These are phyloP conservation scores for Leptarthrus brevirostris DNA, from an alignment of 2,888 invertebrate species.

Conservation along the genomic window DNA sequence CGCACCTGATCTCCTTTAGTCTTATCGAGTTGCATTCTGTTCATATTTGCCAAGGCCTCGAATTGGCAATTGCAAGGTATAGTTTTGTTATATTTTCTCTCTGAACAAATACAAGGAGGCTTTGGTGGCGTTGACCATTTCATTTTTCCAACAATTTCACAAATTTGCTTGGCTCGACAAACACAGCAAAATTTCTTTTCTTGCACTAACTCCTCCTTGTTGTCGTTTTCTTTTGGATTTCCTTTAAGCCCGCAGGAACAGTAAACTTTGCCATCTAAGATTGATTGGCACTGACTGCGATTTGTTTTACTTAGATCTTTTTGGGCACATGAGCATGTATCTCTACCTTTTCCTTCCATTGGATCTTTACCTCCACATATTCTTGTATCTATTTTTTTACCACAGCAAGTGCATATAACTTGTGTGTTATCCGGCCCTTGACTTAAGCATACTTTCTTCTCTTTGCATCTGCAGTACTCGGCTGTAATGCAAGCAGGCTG, in stretches of 20 bases:
- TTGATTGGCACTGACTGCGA: not conserved
- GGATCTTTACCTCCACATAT: not conserved
- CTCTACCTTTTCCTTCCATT: not conserved
- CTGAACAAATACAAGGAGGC: constrained; percentile 2
- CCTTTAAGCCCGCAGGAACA: not conserved
- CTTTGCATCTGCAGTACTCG: not conserved
- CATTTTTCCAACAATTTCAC: constrained; percentile 11
- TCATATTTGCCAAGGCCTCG: not conserved
- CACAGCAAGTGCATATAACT: not conserved
- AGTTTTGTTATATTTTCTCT: not conserved
- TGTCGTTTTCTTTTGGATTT: not conserved
- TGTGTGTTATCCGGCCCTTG: not conserved
- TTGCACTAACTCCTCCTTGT: not conserved
- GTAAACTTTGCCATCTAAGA: not conserved
- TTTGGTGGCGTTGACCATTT: not conserved
- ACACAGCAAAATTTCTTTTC: constrained; percentile 11
- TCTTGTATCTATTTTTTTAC: not conserved
- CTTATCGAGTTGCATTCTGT: not conserved
- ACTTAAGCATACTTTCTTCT: not conserved
- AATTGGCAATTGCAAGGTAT: constrained; percentile 1
- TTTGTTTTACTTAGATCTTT: not conserved
- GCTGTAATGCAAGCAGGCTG: not conserved
- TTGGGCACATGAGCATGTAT: not conserved
- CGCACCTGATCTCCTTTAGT: not conserved
- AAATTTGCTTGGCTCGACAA: constrained; percentile 21